Evolutionary conservation across 2,797 vertebrate species (phyloP), one percentile per base, ranked within the genome.

Genomic region (Coccyzus lansbergi): DNA sequence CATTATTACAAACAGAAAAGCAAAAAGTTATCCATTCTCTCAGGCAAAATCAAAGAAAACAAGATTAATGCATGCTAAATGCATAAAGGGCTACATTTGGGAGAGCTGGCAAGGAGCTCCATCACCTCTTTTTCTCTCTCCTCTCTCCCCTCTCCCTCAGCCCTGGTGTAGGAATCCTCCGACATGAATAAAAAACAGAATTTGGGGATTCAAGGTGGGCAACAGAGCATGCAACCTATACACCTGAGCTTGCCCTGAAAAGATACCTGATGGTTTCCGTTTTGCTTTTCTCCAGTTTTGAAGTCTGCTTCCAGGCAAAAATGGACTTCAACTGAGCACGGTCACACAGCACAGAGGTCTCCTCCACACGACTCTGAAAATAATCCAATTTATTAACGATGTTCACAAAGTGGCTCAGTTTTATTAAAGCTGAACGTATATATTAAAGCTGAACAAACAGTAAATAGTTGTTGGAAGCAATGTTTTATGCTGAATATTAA

Each of bases 401-500:
- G 31, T 86, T 93, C 76, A 77, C 5, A 3, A 81, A 91, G 71
- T 33, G 72, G 55, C 49, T 56, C 71, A 16, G 20, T 44, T 91
- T 82, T 78, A 79, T 72, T 38, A 38, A 38, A 38, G 38, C 25
- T 10, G 17, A 44, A 44, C 34, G 24, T 76, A 42, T 83, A 74
- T 64, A 68, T 82, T 82, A 81, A 93, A 94, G 65, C 76, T 36
- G 59, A 88, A 64, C 42, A 93, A 95, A 36, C 33, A 78, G 48
- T 91, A 92, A 95, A 94, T 97, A 95, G 92, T 88, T 86, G 51
- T 92, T 71, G 90, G 82, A 91, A 94, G 87, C 87, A 92, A 94
- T 89, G 83, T 62, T 96, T 96, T 95, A 88, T 85, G 87, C 18
- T 76, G 56, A 97, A 97, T 94, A 95, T 94, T 97, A 83, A 96